Evolutionary conservation across 2,888 invertebrate genomes (phyloP), one percentile per base, ranked within the genome.

Genomic region (Polydrusus cervinus): DNA sequence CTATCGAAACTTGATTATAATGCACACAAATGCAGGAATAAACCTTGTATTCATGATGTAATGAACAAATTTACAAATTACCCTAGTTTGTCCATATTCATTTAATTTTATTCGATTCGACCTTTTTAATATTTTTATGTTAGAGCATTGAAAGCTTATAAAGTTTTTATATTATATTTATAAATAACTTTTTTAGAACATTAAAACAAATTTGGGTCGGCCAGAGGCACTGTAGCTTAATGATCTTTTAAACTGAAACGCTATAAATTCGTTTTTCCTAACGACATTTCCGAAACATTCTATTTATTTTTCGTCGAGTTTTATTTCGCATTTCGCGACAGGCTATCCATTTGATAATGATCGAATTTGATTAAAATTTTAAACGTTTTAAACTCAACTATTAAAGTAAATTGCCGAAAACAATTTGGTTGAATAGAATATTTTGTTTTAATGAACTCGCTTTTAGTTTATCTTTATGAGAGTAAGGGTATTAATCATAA

Each of bases 341-440:
- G 47, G 45, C 47, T 64, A 47, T 64, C 64, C 13, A 30, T 64
- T 64, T 47, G 64, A 47, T 45, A 64, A 47, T 64, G 64, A 64
- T 64, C 47, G 64, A 64, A 64, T 64, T 64, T 47, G 64, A 64
- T 64, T 64, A 64, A 64, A 64, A 64, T 64, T 64, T 64, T 64
- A 64, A 64, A 47, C 64, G 64, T 47, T 64, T 64, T 14, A 47
- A 64, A 30, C 20, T 45, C 11, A 62, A 62, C 53, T 55, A 55
- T 55, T 47, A 43, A 45, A 64, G 30, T 64, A 64, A 64, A 64
- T 47, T 64, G 45, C 64, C 40, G 47, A 64, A 47, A 64, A 43
- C 64, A 64, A 45, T 47, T 64, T n/a, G 47, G 47, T 14, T 25
- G 45, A 64, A 64, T 18, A n/a, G 30, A 30, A 40, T 43, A 62